Percentiles rank a stretch among this genome's conserved stretches.
Conservation (phyloP, 2,113 vertebrate genomes). For the Paradisaea rubra region DNA sequence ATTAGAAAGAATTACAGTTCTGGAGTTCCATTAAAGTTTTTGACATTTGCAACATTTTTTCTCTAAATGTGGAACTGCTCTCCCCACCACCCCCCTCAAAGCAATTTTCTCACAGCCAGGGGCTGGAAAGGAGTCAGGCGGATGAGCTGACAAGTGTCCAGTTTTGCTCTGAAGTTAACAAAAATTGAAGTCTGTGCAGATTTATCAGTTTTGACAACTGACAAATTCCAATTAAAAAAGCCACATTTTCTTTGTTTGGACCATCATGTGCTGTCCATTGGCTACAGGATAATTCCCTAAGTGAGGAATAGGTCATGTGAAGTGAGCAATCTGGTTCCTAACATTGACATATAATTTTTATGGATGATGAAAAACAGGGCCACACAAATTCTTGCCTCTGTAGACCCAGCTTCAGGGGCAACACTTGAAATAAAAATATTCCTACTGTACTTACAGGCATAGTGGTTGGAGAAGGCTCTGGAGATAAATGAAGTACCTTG, state of each 20-base stretch:
- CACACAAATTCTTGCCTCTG: background rate
- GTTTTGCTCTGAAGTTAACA: background rate
- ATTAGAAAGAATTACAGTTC: background rate
- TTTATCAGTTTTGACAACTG: background rate
- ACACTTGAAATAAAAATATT: background rate
- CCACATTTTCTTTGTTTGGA: background rate
- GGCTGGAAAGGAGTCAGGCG: background rate
- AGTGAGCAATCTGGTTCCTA: background rate
- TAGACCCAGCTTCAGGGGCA: background rate
- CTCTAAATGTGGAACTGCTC: background rate
- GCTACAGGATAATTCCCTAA: background rate
- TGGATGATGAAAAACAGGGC: background rate
- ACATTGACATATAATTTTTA: background rate
- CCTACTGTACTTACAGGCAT: constrained; percentile 33
- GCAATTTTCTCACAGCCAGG: background rate
- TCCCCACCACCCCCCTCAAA: background rate
- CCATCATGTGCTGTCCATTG: accelerated
- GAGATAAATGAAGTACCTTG: background rate
- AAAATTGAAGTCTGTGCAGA: background rate
- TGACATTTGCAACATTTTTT: background rate
- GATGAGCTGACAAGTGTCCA: background rate
- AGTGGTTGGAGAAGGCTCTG: background rate
- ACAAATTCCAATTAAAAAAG: background rate
- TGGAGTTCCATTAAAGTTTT: background rate
- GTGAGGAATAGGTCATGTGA: background rate